phyloP scores from a whole-genome alignment of 2,797 vertebrate species.

The Buceros bicornis region DNA sequence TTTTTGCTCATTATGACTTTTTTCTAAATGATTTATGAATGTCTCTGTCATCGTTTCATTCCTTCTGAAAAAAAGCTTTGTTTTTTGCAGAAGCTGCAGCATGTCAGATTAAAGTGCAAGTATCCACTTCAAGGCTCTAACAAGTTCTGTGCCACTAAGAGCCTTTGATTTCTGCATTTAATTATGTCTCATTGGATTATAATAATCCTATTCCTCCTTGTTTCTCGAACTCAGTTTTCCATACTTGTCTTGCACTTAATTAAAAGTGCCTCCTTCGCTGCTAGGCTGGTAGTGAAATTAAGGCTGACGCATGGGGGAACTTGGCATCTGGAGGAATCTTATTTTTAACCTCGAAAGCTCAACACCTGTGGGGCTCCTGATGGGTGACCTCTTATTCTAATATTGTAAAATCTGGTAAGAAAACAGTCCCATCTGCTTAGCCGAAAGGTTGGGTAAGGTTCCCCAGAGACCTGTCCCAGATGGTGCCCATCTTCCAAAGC shows the following conservation, averaged over 20 bases:
- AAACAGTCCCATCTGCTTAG: neutral
- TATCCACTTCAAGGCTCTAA: constrained; percentile 21
- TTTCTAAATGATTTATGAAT: neutral
- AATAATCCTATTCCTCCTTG: constrained; percentile 60
- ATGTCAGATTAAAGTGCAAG: constrained; percentile 24
- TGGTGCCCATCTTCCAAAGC: neutral
- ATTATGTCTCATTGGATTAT: constrained; percentile 61
- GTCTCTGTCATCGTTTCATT: neutral
- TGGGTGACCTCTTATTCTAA: neutral
- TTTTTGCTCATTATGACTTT: neutral
- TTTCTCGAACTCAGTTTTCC: constrained; percentile 18
- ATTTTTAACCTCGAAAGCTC: constrained; percentile 22
- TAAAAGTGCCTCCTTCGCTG: constrained; percentile 22
- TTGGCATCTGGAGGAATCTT: constrained; percentile 1
- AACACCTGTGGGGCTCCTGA: neutral
- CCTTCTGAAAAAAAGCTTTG: constrained; percentile 2
- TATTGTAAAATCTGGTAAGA: neutral
- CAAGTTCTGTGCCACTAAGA: neutral
- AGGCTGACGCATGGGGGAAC: neutral
- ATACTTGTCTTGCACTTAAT: constrained; percentile 47
- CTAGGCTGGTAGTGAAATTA: constrained; percentile 18
- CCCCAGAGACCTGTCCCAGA: neutral
- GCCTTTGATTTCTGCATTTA: constrained; percentile 70
- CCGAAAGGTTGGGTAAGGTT: neutral
- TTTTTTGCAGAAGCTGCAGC: neutral